phyloP scores from a whole-genome alignment of 2,113 vertebrate species.

The Rousettus leschenaultii region DNA sequence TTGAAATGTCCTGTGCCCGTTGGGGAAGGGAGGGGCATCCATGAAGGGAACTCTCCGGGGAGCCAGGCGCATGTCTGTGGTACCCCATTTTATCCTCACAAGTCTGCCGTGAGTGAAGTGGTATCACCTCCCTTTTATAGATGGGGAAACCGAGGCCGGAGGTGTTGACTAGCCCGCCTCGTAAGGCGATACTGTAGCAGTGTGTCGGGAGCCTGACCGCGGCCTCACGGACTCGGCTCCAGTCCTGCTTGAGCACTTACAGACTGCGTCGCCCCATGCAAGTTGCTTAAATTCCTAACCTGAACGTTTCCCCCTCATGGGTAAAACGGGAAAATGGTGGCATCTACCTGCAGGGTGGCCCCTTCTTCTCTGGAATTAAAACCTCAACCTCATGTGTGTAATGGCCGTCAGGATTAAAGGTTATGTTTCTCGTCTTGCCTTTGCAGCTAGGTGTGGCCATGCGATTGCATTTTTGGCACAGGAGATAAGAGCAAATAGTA shows the following conservation, averaged over 20 bases:
- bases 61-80: background rate
- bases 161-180: background rate
- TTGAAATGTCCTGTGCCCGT: background rate
- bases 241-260: background rate
- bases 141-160: background rate
- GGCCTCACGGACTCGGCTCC: background rate
- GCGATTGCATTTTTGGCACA: background rate
- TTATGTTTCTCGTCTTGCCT: background rate
- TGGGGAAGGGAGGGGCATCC: background rate
- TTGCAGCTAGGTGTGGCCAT: background rate
- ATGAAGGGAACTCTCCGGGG: fast-evolving
- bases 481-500: background rate
- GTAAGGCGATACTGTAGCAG: background rate
- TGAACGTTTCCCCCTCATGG: background rate
- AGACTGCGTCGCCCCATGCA: background rate
- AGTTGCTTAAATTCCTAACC: background rate
- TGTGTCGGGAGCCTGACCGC: background rate
- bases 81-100: background rate
- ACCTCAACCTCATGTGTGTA: background rate
- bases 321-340: background rate
- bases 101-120: background rate
- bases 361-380: background rate
- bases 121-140: background rate
- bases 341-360: background rate
- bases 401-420: background rate